Evolutionary conservation across 1,140 invertebrate species (phyloP).

Genomic region (Drosophila teissieri): DNA sequence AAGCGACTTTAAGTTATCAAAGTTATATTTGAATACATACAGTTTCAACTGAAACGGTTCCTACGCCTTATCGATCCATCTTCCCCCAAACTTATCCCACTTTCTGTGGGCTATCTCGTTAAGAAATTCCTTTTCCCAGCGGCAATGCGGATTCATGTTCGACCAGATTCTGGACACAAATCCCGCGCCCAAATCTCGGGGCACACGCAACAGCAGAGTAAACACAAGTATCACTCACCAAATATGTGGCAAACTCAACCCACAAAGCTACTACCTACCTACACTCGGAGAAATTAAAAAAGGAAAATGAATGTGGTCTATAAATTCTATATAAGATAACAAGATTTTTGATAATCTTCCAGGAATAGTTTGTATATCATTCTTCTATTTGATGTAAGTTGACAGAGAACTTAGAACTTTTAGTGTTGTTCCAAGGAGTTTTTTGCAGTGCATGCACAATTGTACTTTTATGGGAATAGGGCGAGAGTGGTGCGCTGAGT

Average conservation of each 20-base stretch:
- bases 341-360: no score
- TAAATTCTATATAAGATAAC: not conserved
- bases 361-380: no score
- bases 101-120: not conserved
- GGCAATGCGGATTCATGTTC: slow-evolving; percentile 40
- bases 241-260: slow-evolving; percentile 10
- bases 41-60: no score
- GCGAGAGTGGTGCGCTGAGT: slow-evolving; percentile 58
- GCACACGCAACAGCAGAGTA: slow-evolving; percentile 35
- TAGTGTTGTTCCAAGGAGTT: not conserved
- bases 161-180: slow-evolving; percentile 64
- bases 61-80: slow-evolving; percentile 2
- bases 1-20: no score
- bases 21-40: not conserved
- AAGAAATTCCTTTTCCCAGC: slow-evolving; percentile 21
- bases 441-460: slow-evolving; percentile 20
- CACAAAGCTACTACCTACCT: not conserved
- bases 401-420: not conserved
- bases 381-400: not conserved
- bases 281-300: slow-evolving; percentile 5
- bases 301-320: not conserved
- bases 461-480: slow-evolving; percentile 40
- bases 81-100: slow-evolving; percentile 3
- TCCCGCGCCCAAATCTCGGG: slow-evolving; percentile 55
- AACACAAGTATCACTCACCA: slow-evolving; percentile 45